Evolutionary conservation across 2,113 vertebrate genomes (phyloP).

Genomic region (Nothocercus nigrocapillus): DNA sequence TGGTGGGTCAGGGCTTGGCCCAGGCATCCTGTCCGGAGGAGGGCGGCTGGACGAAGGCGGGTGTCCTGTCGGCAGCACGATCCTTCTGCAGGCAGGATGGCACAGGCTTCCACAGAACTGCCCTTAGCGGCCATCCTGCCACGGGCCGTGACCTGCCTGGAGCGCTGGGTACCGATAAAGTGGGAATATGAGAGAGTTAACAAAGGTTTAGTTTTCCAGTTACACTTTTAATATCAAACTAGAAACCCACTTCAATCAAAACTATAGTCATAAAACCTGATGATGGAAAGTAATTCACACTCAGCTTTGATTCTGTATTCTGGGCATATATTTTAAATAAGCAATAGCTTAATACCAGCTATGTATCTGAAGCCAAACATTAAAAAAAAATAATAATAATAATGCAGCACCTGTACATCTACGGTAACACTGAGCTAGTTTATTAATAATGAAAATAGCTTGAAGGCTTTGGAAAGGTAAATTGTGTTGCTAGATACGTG

Average conservation of each 20-base stretch:
- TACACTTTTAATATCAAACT: not conserved
- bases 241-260: not conserved
- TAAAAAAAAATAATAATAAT: not conserved
- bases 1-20: not conserved
- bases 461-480: not conserved
- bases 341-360: not conserved
- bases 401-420: not conserved
- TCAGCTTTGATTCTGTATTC: not conserved
- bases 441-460: constrained; percentile 29
- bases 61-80: not conserved
- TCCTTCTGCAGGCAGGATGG: not conserved
- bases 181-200: not conserved
- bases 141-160: no score
- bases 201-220: not conserved
- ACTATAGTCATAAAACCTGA: not conserved
- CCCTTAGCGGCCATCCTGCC: not conserved
- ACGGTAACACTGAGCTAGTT: not conserved
- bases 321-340: not conserved
- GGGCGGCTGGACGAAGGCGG: rapidly evolving
- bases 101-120: not conserved
- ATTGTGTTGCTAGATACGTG: not conserved
- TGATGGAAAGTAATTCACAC: not conserved
- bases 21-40: not conserved
- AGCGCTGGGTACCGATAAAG: not conserved
- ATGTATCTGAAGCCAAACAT: not conserved